Evolutionary conservation across 2,797 vertebrate species (phyloP).

Genomic region (Typhlichthys subterraneus): DNA sequence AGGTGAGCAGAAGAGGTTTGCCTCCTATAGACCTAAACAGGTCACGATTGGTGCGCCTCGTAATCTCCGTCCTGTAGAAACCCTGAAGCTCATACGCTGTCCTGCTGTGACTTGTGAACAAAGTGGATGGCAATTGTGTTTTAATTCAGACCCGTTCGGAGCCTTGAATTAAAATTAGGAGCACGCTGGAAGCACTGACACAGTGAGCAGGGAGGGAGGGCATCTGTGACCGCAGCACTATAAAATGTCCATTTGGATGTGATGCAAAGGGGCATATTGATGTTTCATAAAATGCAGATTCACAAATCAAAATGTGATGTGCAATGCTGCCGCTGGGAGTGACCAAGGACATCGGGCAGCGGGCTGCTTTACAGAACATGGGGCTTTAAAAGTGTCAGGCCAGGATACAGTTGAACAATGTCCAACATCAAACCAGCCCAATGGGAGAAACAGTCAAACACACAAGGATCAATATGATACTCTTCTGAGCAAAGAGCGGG

Average conservation of each 20-base stretch:
- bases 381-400: conserved; percentile 44
- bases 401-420: conserved; percentile 56
- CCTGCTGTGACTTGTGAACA: too few relatives aligned
- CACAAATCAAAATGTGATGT: conserved; percentile 62
- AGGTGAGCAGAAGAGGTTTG: conserved; percentile 14
- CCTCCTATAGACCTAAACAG: conserved; percentile 14
- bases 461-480: conserved; percentile 45
- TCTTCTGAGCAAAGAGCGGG: conserved; percentile 11
- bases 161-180: conserved; percentile 25
- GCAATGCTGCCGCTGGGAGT: conserved; percentile 37
- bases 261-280: conserved; percentile 68
- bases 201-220: conserved; percentile 25
- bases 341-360: conserved; percentile 26
- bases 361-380: conserved; percentile 40
- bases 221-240: conserved; percentile 36
- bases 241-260: conserved; percentile 58
- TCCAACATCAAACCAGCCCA: conserved; percentile 47
- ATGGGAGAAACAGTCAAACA: conserved; percentile 39
- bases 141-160: conserved; percentile 19
- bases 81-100: background rate
- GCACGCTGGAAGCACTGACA: background rate
- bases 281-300: conserved; percentile 65
- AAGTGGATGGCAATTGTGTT: conserved; percentile 13
- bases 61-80: conserved; percentile 12
- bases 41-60: background rate